Evolutionary conservation across 2,113 vertebrate genomes (phyloP).

Genomic region (Pseudorhombus dupliciocellatus): DNA sequence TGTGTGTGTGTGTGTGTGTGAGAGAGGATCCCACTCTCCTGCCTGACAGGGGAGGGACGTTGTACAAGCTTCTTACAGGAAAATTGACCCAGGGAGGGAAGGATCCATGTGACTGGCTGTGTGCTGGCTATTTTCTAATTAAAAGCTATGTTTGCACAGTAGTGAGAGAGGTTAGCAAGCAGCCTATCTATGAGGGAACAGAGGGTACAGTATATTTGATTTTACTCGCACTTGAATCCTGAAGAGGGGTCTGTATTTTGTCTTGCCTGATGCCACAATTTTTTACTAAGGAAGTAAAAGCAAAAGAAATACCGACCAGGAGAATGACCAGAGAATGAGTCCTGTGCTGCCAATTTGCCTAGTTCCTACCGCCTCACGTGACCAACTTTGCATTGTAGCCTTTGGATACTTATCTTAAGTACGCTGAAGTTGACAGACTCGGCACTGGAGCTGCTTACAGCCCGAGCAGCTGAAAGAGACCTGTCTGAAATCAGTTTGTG

Average conservation of each 20-base stretch:
- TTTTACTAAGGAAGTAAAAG: neutral
- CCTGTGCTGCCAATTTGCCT: constrained; percentile 53
- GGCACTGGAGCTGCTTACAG: constrained; percentile 16
- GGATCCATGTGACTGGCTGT: constrained; percentile 63
- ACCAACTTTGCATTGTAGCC: constrained; percentile 58
- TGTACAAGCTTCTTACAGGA: constrained; percentile 22
- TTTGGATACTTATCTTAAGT: constrained; percentile 35
- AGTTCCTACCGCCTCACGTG: constrained; percentile 39
- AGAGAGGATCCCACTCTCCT: constrained; percentile 9
- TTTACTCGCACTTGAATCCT: constrained; percentile 2
- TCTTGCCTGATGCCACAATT: constrained; percentile 3
- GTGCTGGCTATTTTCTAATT: constrained; percentile 62
- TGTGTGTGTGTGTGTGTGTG: constrained; percentile 10
- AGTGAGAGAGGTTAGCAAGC: constrained; percentile 1
- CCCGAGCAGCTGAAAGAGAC: constrained; percentile 5
- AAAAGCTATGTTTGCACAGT: constrained; percentile 36
- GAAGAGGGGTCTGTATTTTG: constrained; percentile 2
- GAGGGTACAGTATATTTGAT: neutral
- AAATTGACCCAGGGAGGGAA: constrained; percentile 20
- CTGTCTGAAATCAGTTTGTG: constrained; percentile 2
- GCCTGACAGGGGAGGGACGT: constrained; percentile 4
- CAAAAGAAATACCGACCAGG: constrained; percentile 17
- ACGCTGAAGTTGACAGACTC: constrained; percentile 52
- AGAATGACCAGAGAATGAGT: constrained; percentile 8
- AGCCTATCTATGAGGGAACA: constrained; percentile 13